A percentile compares a stretch with the other conserved stretches of the same genome.
Evolutionary conservation across 2,113 vertebrate species (phyloP).

Genomic region (Poeciliopsis retropinna): DNA sequence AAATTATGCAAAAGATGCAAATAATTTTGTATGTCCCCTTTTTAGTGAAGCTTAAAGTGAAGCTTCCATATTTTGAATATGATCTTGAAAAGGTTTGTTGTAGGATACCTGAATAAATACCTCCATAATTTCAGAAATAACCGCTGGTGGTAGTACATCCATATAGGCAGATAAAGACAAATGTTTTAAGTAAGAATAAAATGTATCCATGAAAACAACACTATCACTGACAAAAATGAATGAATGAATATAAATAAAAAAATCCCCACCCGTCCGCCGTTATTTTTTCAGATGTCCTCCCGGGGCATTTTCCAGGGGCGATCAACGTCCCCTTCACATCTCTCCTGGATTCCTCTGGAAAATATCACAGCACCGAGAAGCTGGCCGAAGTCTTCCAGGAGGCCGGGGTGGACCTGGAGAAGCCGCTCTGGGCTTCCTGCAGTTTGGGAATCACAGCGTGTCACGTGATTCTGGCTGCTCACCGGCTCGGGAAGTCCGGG

Average conservation of each 20-base stretch:
- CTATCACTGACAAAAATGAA: no score
- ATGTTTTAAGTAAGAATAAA: no score
- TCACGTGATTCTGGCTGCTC: conserved; percentile 87
- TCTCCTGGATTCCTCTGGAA: conserved; percentile 85
- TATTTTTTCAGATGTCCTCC: conserved; percentile 81
- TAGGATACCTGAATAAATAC: no score
- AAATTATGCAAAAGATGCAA: no score
- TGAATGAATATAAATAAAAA: not conserved
- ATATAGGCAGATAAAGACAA: no score
- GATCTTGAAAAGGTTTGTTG: no score
- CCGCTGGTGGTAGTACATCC: no score
- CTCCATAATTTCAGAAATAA: no score
- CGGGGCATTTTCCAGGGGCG: conserved; percentile 88
- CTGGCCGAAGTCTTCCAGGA: conserved; percentile 83
- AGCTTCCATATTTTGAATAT: no score
- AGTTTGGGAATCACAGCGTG: conserved; percentile 94
- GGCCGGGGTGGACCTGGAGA: conserved; percentile 82
- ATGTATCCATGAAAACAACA: no score
- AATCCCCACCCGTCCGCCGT: not conserved
- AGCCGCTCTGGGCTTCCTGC: conserved; percentile 85
- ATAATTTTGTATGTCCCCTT: no score
- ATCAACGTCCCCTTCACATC: conserved; percentile 89
- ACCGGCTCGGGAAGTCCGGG: conserved; percentile 86
- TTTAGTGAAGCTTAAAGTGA: no score
- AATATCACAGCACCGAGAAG: conserved; percentile 81